phyloP scores from a whole-genome alignment of 2,797 vertebrate species.

The Sarcophilus harrisii region DNA sequence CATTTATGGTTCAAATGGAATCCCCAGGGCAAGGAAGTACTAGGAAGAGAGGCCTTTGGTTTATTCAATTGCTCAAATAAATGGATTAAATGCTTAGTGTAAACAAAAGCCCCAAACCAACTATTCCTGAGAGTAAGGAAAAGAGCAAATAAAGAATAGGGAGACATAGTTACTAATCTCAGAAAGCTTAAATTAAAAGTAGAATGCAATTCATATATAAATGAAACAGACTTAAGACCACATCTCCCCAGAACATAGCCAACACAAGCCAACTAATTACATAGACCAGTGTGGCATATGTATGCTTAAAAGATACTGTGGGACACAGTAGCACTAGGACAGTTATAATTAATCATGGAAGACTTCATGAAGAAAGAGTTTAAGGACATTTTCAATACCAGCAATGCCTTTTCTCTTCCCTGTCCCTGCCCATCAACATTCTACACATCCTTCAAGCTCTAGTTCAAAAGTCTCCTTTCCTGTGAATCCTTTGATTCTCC shows the following conservation, averaged over 20 bases:
- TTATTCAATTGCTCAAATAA: not conserved
- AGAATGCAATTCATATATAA: not conserved
- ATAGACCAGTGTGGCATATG: not conserved
- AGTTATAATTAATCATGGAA: not conserved
- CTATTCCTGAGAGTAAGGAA: not conserved
- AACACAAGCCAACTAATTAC: not conserved
- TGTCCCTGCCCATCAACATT: not conserved
- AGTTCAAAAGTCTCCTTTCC: not conserved
- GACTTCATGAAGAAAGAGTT: not conserved
- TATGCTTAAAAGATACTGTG: not conserved
- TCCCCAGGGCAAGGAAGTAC: not conserved
- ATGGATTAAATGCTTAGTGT: not conserved
- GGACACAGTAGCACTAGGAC: not conserved
- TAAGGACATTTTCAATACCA: not conserved
- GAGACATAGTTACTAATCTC: not conserved
- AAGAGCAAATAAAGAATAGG: not conserved
- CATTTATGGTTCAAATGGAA: not conserved
- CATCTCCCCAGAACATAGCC: not conserved
- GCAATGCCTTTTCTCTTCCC: not conserved
- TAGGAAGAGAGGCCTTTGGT: not conserved
- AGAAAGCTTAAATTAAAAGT: not conserved
- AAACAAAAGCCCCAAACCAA: not conserved
- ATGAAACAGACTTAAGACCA: not conserved
- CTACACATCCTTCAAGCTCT: not conserved
- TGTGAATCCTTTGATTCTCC: not conserved